Percentiles rank a stretch among this genome's conserved stretches.
Conservation (phyloP, 2,797 vertebrate species). For the Lacerta agilis region DNA sequence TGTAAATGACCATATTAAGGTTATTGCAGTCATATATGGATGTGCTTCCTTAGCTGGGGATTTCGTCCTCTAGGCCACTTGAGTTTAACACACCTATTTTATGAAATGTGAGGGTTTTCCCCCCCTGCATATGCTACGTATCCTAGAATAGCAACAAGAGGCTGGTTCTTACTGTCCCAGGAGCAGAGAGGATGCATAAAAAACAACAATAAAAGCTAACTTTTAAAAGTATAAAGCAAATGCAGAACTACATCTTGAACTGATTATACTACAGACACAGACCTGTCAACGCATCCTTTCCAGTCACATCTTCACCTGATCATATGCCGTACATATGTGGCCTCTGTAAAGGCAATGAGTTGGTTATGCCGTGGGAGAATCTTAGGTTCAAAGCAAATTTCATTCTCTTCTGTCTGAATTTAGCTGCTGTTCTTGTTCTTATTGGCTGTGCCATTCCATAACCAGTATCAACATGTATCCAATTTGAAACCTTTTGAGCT, state of each 20-base stretch:
- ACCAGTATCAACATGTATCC: not conserved
- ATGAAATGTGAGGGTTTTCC: not conserved
- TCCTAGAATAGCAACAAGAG: not conserved
- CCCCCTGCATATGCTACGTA: not conserved
- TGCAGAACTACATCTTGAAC: constrained; percentile 25
- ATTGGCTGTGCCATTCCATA: not conserved
- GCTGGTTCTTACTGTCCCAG: not conserved
- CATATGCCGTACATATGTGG: constrained; percentile 4
- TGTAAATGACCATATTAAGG: too few relatives aligned
- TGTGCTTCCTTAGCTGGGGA: not conserved
- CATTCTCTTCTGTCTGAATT: not conserved
- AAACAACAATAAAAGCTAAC: not conserved
- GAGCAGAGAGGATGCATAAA: not conserved
- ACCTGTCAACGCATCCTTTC: constrained; percentile 37
- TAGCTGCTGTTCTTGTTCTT: not conserved
- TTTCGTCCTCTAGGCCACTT: not conserved
- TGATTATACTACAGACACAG: constrained; percentile 38
- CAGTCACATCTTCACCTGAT: constrained; percentile 26
- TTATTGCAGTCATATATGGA: too few relatives aligned
- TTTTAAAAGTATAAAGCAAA: constrained; percentile 25
- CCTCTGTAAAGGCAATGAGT: constrained; percentile 21
- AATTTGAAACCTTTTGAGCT: not conserved
- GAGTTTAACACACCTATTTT: not conserved
- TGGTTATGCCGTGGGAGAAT: constrained; percentile 10
- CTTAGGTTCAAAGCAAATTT: constrained; percentile 26